These are phyloP conservation scores for Scatophagus argus DNA, from an alignment of 2,113 vertebrate genomes.

Conservation along the genomic window DNA sequence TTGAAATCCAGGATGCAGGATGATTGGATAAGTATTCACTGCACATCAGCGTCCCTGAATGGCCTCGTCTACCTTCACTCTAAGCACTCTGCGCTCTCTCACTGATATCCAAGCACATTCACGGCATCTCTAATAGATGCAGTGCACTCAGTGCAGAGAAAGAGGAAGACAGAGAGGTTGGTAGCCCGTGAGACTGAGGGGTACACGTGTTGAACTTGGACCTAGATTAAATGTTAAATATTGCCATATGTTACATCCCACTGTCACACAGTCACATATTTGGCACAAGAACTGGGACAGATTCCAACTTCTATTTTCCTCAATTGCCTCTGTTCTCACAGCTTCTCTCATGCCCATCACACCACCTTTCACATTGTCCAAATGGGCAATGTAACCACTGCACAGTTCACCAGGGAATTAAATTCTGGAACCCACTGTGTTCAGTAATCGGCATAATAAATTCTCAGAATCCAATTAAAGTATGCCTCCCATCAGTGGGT, in stretches of 20 bases:
- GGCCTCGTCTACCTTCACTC: conserved; percentile 64
- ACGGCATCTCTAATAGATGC: conserved; percentile 51
- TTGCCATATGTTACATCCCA: conserved; percentile 31
- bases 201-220: conserved; percentile 39
- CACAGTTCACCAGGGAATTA: conserved; percentile 43
- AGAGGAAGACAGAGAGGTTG: conserved; percentile 8
- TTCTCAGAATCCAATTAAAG: conserved; percentile 49
- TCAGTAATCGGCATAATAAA: conserved; percentile 47
- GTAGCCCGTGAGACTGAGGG: conserved; percentile 8
- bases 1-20: conserved; percentile 63
- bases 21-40: conserved; percentile 71
- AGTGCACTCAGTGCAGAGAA: conserved; percentile 32
- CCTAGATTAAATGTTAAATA: conserved; percentile 49
- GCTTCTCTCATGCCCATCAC: background rate
- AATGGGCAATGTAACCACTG: conserved; percentile 31
- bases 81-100: conserved; percentile 49
- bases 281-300: conserved; percentile 24
- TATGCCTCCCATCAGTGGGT: conserved; percentile 5
- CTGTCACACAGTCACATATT: background rate
- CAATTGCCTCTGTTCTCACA: background rate
- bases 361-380: conserved; percentile 37
- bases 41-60: conserved; percentile 67
- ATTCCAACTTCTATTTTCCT: conserved; percentile 23
- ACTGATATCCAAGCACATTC: conserved; percentile 45
- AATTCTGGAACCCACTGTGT: conserved; percentile 9